A percentile compares a stretch with the other conserved stretches of the same genome.
phyloP scores from a whole-genome alignment of 2,888 invertebrate genomes.

The Oscheius sp. region DNA sequence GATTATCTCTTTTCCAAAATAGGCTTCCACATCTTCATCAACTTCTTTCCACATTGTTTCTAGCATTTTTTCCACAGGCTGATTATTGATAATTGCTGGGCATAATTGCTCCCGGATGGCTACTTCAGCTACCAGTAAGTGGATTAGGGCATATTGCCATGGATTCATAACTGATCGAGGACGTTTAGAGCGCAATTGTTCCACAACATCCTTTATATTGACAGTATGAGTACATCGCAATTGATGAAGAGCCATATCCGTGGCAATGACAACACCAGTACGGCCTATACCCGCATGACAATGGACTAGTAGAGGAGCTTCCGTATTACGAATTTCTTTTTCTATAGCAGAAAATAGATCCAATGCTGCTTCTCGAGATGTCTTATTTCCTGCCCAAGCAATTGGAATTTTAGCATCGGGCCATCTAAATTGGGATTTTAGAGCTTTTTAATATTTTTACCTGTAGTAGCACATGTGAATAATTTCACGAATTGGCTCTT shows the following conservation, averaged over 20 bases:
- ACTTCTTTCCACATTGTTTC: conserved; percentile 12
- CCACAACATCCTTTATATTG: conserved; percentile 53
- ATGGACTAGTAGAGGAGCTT: conserved; percentile 89
- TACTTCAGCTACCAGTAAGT: conserved; percentile 38
- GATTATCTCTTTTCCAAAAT: conserved; percentile 19
- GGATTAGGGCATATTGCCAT: conserved; percentile 44
- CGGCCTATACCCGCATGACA: conserved; percentile 89
- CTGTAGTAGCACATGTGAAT: conserved; percentile 41
- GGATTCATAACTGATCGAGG: conserved; percentile 43
- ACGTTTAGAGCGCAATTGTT: conserved; percentile 36
- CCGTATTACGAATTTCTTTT: conserved; percentile 42
- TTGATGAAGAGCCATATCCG: conserved; percentile 79
- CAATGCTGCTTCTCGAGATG: conserved; percentile 24
- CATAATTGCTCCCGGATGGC: not conserved
- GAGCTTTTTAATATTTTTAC: conserved; percentile 15
- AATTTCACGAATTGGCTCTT: conserved; percentile 33
- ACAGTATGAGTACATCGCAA: conserved; percentile 41
- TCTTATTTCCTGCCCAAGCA: conserved; percentile 27
- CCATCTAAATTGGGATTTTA: conserved; percentile 41
- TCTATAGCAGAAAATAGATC: conserved; percentile 33
- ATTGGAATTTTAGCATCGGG: conserved; percentile 46
- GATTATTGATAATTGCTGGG: not conserved
- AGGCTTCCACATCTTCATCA: not conserved
- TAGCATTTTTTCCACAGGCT: not conserved
- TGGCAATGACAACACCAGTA: conserved; percentile 93